phyloP scores from a whole-genome alignment of 1,140 invertebrate genomes.

The Nebria ingens region DNA sequence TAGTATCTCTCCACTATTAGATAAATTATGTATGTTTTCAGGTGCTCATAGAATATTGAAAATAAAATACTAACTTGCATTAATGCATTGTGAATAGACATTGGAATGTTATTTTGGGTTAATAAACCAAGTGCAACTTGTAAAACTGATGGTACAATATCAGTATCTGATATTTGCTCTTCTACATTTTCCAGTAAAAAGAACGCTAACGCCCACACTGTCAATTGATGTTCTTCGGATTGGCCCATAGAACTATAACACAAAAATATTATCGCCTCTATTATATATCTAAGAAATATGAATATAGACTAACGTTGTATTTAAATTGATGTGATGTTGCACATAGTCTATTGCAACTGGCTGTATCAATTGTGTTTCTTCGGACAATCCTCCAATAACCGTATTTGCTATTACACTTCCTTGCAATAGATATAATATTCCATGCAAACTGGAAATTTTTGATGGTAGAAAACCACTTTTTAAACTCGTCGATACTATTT shows the following conservation, averaged over 20 bases:
- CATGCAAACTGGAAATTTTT: conserved; percentile 58
- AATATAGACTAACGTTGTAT: conserved; percentile 38
- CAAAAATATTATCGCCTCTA: conserved; percentile 17
- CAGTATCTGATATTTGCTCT: conserved; percentile 33
- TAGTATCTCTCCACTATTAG: no score
- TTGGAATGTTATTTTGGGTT: conserved; percentile 31
- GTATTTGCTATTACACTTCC: conserved; percentile 46
- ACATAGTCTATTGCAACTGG: conserved; percentile 58
- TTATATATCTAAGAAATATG: conserved; percentile 12
- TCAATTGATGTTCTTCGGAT: conserved; percentile 52
- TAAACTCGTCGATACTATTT: conserved; percentile 50
- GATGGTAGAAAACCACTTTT: conserved; percentile 54
- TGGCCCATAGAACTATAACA: conserved; percentile 39
- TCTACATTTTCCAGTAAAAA: conserved; percentile 53
- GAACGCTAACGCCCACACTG: conserved; percentile 58
- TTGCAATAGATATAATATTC: conserved; percentile 66
- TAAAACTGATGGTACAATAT: conserved; percentile 34
- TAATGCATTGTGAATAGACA: conserved; percentile 35
- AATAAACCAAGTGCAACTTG: conserved; percentile 35
- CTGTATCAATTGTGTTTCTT: conserved; percentile 49
- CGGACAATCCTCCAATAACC: conserved; percentile 40
- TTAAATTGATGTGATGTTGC: conserved; percentile 48
- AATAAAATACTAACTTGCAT: conserved; percentile 34
- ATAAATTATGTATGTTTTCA: no score
- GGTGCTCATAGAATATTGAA: no score